A percentile compares a stretch with the other conserved stretches of the same genome.
These are phyloP conservation scores for Sebastiscus albofasciatus DNA, from an alignment of 2,797 vertebrate species.

Conservation along the genomic window DNA sequence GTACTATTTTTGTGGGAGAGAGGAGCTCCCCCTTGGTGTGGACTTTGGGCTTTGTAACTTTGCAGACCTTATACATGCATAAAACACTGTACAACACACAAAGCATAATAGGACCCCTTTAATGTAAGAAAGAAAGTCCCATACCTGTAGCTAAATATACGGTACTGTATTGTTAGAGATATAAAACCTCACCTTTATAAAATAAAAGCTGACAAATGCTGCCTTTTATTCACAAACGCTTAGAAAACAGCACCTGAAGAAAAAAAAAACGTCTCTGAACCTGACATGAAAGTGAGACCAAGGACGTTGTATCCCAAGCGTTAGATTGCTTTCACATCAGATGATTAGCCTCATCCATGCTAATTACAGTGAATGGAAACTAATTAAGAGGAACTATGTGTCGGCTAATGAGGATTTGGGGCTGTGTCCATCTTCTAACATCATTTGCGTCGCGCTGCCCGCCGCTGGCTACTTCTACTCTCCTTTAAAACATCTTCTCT, in stretches of 20 bases:
- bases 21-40: too few relatives aligned
- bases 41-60: too few relatives aligned
- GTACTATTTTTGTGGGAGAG: too few relatives aligned
- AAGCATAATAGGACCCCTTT: background rate
- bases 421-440: slow-evolving; percentile 89
- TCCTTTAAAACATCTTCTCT: slow-evolving; percentile 48
- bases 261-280: slow-evolving; percentile 79
- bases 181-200: slow-evolving; percentile 8
- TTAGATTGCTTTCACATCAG: slow-evolving; percentile 97
- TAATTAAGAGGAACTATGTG: slow-evolving; percentile 98
- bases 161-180: background rate
- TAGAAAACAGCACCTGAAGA: slow-evolving; percentile 63
- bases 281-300: slow-evolving; percentile 91
- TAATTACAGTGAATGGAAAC: slow-evolving; percentile 98
- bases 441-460: slow-evolving; percentile 80
- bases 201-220: slow-evolving; percentile 16
- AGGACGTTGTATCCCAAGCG: slow-evolving; percentile 93
- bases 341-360: slow-evolving; percentile 95
- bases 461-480: slow-evolving; percentile 47
- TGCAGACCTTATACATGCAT: too few relatives aligned
- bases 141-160: background rate
- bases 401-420: slow-evolving; percentile 96
- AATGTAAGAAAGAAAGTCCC: background rate
- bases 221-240: slow-evolving; percentile 61
- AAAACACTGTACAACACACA: too few relatives aligned